Evolutionary conservation across 2,797 vertebrate species (phyloP).

Genomic region (Chrysocyon brachyurus): DNA sequence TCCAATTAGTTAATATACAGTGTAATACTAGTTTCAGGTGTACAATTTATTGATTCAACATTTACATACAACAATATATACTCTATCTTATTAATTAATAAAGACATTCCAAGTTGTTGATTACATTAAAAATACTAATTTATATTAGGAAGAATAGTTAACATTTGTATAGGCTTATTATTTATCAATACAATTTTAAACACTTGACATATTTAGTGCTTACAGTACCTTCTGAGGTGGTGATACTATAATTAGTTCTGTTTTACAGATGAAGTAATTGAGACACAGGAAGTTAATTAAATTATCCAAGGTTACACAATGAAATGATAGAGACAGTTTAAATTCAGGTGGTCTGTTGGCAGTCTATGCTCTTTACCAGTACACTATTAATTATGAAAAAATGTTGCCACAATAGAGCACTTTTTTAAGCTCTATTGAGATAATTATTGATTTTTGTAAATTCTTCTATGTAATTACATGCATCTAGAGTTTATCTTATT

Average conservation of each 20-base stretch:
- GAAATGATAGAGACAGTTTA: slow-evolving; percentile 14
- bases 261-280: slow-evolving; percentile 39
- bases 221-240: neutral
- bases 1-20: neutral
- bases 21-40: neutral
- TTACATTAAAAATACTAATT: neutral
- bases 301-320: neutral
- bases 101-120: neutral
- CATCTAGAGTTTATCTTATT: neutral
- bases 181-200: slow-evolving; percentile 24
- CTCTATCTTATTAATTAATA: neutral
- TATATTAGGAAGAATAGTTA: neutral
- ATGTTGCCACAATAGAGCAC: neutral
- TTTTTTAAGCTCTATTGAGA: neutral
- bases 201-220: neutral
- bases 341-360: neutral
- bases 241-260: slow-evolving; percentile 21
- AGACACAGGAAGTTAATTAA: slow-evolving; percentile 51
- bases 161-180: neutral
- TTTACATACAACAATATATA: neutral
- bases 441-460: slow-evolving; percentile 18
- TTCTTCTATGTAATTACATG: slow-evolving; percentile 30
- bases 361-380: neutral
- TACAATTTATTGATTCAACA: neutral
- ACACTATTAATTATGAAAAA: slow-evolving; percentile 14